Conservation (phyloP, 2,888 invertebrate species). For the Conomelus anceps region DNA sequence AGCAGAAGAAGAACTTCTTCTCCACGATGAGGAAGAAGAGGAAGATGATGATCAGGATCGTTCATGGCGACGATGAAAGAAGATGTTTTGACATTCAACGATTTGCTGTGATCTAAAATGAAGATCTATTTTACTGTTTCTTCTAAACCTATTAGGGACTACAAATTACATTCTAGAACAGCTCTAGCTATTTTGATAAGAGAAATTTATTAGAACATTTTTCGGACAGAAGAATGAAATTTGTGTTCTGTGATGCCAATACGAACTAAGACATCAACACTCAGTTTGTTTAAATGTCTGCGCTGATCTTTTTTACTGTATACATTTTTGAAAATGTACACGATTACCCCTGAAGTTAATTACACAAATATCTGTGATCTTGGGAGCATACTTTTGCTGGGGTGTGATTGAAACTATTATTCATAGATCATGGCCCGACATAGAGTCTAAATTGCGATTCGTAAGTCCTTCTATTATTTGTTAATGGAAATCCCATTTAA, state of each 20-base stretch:
- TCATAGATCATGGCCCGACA: not conserved
- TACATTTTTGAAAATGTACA: too few relatives aligned
- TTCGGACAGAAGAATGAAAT: not conserved
- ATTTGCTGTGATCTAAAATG: not conserved
- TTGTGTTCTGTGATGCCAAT: not conserved
- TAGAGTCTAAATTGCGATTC: not conserved
- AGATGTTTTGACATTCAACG: not conserved
- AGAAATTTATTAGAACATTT: not conserved
- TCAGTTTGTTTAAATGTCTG: not conserved
- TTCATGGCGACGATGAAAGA: slow-evolving; percentile 81
- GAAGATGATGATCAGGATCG: slow-evolving; percentile 77
- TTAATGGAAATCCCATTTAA: not conserved
- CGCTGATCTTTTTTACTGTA: not conserved
- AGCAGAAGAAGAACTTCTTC: slow-evolving; percentile 57
- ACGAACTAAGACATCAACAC: not conserved
- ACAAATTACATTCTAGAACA: not conserved
- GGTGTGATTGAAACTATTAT: not conserved
- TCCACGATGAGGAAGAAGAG: slow-evolving; percentile 77
- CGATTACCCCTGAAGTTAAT: too few relatives aligned
- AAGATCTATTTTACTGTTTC: not conserved
- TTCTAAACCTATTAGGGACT: not conserved
- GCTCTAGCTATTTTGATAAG: not conserved
- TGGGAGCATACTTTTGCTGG: not conserved
- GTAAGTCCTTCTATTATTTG: not conserved
- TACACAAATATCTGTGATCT: too few relatives aligned